Conservation (phyloP, 2,797 vertebrate species). For the Emys orbicularis region DNA sequence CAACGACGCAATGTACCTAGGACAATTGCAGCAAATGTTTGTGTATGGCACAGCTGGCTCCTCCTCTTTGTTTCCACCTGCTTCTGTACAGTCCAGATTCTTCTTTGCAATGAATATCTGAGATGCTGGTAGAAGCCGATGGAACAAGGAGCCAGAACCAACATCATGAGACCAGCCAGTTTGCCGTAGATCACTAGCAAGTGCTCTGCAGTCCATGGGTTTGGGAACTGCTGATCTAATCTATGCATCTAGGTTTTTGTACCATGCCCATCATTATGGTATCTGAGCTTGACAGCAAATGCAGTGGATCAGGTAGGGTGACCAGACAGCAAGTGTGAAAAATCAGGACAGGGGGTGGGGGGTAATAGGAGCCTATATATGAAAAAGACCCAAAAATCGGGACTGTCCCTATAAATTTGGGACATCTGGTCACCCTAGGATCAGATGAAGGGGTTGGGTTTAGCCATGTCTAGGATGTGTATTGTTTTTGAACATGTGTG, state of each 20-base stretch:
- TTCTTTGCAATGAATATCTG: background rate
- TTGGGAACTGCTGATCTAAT: background rate
- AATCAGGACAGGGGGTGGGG: too few species aligned
- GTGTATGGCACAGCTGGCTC: background rate
- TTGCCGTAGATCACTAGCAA: background rate
- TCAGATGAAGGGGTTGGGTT: background rate
- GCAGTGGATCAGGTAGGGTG: background rate
- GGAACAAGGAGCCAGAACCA: background rate
- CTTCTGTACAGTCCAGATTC: background rate
- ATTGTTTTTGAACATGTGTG: background rate
- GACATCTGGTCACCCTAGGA: too few species aligned
- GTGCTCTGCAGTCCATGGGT: slow-evolving; percentile 12
- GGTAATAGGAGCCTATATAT: too few species aligned
- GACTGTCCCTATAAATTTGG: too few species aligned
- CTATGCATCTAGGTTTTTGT: background rate
- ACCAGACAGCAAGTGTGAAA: too few species aligned
- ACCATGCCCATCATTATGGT: background rate
- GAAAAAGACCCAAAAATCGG: too few species aligned
- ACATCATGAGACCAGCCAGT: background rate
- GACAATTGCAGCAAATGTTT: background rate
- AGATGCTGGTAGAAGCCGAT: background rate
- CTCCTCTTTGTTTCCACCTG: background rate
- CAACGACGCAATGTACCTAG: background rate
- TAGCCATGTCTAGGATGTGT: background rate
- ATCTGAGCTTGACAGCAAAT: background rate